Percentiles rank a stretch among this genome's conserved stretches.
Conservation (phyloP, 53 echinoderm and acorn worm genomes). For the Temnopleurus reevesii region DNA sequence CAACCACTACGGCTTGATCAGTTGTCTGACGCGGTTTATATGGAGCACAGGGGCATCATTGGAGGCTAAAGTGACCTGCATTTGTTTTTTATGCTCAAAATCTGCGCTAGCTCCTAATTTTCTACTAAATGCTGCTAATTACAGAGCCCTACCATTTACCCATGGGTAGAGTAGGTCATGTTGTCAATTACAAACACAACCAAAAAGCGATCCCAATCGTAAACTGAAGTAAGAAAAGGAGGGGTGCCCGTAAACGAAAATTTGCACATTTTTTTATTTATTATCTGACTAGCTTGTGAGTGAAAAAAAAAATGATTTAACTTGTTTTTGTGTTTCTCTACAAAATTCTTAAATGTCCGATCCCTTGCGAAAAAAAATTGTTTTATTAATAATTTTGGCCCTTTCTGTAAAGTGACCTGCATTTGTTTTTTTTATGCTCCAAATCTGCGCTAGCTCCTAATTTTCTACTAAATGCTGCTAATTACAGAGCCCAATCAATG, state of each 20-base stretch:
- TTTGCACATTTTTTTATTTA: too few relatives aligned
- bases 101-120: neutral
- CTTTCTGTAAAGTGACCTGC: constrained; percentile 10
- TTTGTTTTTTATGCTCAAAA: constrained; percentile 4
- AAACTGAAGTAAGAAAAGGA: too few relatives aligned
- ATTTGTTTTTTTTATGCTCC: neutral
- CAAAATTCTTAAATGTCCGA: too few relatives aligned
- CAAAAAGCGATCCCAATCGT: too few relatives aligned
- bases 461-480: neutral
- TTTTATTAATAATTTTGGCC: too few relatives aligned
- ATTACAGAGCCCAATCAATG: neutral
- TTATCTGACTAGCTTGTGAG: too few relatives aligned
- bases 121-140: neutral
- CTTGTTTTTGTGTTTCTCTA: too few relatives aligned
- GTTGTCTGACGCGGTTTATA: constrained; percentile 1
- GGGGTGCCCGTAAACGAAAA: too few relatives aligned
- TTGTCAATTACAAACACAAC: too few relatives aligned
- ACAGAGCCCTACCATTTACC: neutral
- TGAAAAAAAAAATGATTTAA: too few relatives aligned
- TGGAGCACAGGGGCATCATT: neutral
- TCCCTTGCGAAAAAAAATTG: too few relatives aligned
- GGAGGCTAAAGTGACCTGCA: neutral
- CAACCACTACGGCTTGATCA: constrained; percentile 16
- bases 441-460: neutral
- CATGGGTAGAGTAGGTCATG: too few relatives aligned